phyloP scores from a whole-genome alignment of 2,797 vertebrate species.

The Garrulus glandarius region DNA sequence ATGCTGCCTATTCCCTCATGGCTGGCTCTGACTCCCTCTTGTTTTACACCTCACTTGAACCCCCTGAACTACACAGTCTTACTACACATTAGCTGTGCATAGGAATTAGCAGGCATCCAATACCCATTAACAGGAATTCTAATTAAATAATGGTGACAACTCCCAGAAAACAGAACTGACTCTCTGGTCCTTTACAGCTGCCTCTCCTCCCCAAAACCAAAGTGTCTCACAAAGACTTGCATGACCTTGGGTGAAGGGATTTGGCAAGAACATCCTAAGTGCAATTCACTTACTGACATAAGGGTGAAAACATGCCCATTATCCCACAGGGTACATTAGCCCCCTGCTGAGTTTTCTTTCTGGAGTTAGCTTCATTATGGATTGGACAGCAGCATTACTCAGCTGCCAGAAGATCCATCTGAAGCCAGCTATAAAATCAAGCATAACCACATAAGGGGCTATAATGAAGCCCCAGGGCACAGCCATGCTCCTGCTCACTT shows the following conservation, averaged over 20 bases:
- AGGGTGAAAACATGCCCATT: background rate
- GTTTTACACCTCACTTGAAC: background rate
- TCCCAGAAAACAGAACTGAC: background rate
- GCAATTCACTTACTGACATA: background rate
- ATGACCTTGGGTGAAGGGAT: background rate
- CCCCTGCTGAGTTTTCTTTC: background rate
- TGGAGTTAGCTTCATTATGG: background rate
- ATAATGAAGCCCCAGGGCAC: constrained; percentile 1
- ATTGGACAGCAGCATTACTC: background rate
- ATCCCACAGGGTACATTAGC: background rate
- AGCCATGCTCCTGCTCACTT: background rate
- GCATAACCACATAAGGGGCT: background rate
- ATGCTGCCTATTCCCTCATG: accelerated
- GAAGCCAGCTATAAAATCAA: constrained; percentile 54
- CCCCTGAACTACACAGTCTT: background rate
- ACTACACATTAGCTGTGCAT: no score
- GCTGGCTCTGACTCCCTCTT: background rate
- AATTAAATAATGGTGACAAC: background rate
- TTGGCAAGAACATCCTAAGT: background rate
- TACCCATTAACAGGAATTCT: background rate
- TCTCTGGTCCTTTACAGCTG: background rate
- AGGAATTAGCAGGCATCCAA: background rate
- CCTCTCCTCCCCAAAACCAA: background rate
- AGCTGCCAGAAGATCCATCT: constrained; percentile 16
- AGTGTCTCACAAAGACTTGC: background rate